Base-by-base conservation (phyloP, 2,113 vertebrate species). In the Pipa parva region DNA sequence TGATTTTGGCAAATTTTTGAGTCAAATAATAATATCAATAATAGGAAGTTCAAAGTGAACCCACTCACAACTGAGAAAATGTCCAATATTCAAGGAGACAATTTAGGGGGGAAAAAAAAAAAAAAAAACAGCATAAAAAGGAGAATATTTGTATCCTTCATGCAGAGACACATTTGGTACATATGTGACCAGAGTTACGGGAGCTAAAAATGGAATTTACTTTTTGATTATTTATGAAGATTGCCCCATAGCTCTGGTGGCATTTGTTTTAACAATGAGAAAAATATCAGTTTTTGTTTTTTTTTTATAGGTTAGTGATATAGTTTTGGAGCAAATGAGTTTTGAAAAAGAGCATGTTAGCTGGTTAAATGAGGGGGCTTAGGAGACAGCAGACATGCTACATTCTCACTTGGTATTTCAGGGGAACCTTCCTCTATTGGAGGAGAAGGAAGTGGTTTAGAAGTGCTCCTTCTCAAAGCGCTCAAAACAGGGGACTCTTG, bases 361-460 rank as follows among this genome's bases (percentile, higher is more conserved):
- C 65, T 59, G 78, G 68, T 73, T 74, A 63, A 75, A 64, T 60
- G 5, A 48, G 56, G n/a, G 48, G 52, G 52, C 75, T 75, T 15
- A 39, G 63, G 55, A 80, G 70, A 74, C 20, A 70, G 61, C 72
- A 80, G 71, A 75, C 73, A 81, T 77, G 74, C 74, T 83, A 75
- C 31, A 71, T 81, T 76, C 95, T 92, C 91, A 95, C 95, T 88
- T 89, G 87, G 82, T 66, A 81, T 78, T 60, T 85, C 78, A 81
- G 91, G 88, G 59, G 84, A 78, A 81, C 95, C 86, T 74, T 90
- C 90, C 78, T 94, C 90, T 80, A 95, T 82, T 87, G 92, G 95
- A 89, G 90, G 90, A 78, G 89, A 93, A 77, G 92, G 84, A 73
- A 85, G 82, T 75, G 80, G 87, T 79, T 87, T 85, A 82, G 84